phyloP scores from a whole-genome alignment of 2,888 invertebrate genomes.

The Meghimatium bilineatum region DNA sequence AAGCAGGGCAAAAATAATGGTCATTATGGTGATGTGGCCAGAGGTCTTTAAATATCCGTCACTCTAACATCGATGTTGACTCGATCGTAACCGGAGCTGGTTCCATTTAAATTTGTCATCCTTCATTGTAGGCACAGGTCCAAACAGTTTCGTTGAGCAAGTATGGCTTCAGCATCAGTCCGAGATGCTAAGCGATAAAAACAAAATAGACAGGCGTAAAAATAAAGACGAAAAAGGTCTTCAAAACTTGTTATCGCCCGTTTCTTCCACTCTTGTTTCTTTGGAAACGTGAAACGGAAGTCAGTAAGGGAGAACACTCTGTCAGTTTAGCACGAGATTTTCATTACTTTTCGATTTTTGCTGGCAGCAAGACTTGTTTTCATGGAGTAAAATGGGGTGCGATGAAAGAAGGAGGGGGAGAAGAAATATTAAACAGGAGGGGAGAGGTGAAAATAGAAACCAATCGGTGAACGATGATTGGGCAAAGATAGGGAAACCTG shows the following conservation, averaged over 20 bases:
- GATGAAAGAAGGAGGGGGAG: neutral
- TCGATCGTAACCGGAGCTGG: slow-evolving; percentile 34
- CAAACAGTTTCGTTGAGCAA: slow-evolving; percentile 29
- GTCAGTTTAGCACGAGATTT: slow-evolving; percentile 37
- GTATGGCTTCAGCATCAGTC: slow-evolving; percentile 40
- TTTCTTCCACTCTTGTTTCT: slow-evolving; percentile 32
- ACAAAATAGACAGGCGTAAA: slow-evolving; percentile 13
- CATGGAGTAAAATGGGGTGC: slow-evolving; percentile 8
- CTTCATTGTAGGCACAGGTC: slow-evolving; percentile 41
- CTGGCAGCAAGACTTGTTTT: slow-evolving; percentile 8
- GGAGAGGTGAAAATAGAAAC: slow-evolving; percentile 37
- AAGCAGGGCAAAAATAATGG: slow-evolving; percentile 22
- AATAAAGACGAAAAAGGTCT: neutral
- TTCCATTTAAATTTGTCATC: slow-evolving; percentile 47
- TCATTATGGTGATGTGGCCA: slow-evolving; percentile 36
- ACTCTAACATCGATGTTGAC: slow-evolving; percentile 36
- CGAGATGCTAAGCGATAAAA: slow-evolving; percentile 33
- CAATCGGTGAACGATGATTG: slow-evolving; percentile 47
- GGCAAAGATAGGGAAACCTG: slow-evolving; percentile 45
- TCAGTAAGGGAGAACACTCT: slow-evolving; percentile 41
- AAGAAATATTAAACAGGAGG: slow-evolving; percentile 27
- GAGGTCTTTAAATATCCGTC: slow-evolving; percentile 41
- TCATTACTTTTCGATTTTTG: slow-evolving; percentile 47
- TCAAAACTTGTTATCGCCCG: slow-evolving; percentile 31
- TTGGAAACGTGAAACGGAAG: slow-evolving; percentile 44